phyloP scores from a whole-genome alignment of 2,888 invertebrate genomes.

The Trissolcus brochymenae region DNA sequence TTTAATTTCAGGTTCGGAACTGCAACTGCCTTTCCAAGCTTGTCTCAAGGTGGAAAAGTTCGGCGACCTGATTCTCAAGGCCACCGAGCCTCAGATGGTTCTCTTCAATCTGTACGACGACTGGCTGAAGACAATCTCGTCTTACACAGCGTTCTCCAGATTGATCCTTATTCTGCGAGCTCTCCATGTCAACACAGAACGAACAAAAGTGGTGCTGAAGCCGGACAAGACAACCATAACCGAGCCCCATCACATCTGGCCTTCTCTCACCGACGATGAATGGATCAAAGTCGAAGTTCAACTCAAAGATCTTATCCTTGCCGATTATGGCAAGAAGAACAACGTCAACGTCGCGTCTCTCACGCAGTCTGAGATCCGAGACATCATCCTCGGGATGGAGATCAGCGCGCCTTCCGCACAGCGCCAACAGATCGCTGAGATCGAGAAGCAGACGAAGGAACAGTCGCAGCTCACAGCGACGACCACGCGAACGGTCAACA shows the following conservation, averaged over 20 bases:
- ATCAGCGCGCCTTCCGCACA: slow-evolving; percentile 99
- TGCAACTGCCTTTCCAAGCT: slow-evolving; percentile 99
- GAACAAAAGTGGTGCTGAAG: slow-evolving; percentile 98
- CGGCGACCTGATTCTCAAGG: slow-evolving; percentile 98
- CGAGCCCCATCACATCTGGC: slow-evolving; percentile 99
- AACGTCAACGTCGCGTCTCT: slow-evolving; percentile 99
- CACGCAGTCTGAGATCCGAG: slow-evolving; percentile 99
- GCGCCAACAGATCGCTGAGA: slow-evolving; percentile 99
- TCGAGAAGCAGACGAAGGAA: slow-evolving; percentile 99
- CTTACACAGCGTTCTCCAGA: slow-evolving; percentile 96
- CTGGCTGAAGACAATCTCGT: slow-evolving; percentile 99
- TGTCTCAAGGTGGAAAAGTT: slow-evolving; percentile 99
- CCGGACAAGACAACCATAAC: slow-evolving; percentile 99
- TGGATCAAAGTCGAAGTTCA: slow-evolving; percentile 99
- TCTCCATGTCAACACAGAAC: slow-evolving; percentile 98
- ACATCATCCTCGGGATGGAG: slow-evolving; percentile 99
- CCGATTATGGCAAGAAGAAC: slow-evolving; percentile 99
- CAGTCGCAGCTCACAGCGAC: slow-evolving; percentile 99
- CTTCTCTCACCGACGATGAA: slow-evolving; percentile 96
- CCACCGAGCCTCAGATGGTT: slow-evolving; percentile 99
- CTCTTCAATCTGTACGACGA: slow-evolving; percentile 99
- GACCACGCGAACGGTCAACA: slow-evolving; percentile 98
- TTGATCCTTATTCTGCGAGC: slow-evolving; percentile 97
- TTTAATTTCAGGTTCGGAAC: slow-evolving; percentile 84
- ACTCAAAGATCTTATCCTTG: slow-evolving; percentile 97